Conservation (phyloP, 2,113 vertebrate genomes). For the Edolisoma coerulescens region DNA sequence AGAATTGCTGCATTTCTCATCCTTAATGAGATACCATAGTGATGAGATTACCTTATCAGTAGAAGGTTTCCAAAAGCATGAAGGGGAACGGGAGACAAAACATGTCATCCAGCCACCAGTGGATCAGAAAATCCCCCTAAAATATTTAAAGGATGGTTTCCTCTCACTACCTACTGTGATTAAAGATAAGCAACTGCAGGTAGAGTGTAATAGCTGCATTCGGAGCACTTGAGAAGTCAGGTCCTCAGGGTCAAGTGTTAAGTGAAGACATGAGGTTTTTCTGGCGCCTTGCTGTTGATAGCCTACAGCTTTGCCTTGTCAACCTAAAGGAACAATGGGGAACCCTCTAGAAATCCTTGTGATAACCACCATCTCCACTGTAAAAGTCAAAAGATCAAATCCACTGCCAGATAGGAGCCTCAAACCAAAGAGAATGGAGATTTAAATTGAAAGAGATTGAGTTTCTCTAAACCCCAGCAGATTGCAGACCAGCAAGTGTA, state of each 20-base stretch:
- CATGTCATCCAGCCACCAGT: not conserved
- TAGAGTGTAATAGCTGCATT: not conserved
- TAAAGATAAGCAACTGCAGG: not conserved
- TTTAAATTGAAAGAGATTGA: not conserved
- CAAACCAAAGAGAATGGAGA: not conserved
- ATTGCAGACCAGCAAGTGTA: not conserved
- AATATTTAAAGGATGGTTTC: not conserved
- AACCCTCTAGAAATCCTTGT: not conserved
- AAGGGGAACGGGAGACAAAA: not conserved
- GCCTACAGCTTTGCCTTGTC: not conserved
- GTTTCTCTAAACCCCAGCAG: not conserved
- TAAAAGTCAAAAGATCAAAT: not conserved
- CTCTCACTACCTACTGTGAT: not conserved
- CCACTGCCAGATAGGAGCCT: not conserved
- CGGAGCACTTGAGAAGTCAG: not conserved
- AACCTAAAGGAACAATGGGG: not conserved
- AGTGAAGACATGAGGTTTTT: not conserved
- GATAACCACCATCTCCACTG: fast-evolving
- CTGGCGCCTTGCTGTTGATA: not conserved
- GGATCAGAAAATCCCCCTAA: not conserved
- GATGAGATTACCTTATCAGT: not conserved
- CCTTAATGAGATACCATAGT: not conserved
- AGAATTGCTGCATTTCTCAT: not conserved
- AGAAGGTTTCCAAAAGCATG: not conserved
- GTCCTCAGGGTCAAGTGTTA: not conserved